A percentile compares a stretch with the other conserved stretches of the same genome.
Conservation (phyloP, 2,113 vertebrate genomes). For the Sinocyclocheilus anophthalmus region DNA sequence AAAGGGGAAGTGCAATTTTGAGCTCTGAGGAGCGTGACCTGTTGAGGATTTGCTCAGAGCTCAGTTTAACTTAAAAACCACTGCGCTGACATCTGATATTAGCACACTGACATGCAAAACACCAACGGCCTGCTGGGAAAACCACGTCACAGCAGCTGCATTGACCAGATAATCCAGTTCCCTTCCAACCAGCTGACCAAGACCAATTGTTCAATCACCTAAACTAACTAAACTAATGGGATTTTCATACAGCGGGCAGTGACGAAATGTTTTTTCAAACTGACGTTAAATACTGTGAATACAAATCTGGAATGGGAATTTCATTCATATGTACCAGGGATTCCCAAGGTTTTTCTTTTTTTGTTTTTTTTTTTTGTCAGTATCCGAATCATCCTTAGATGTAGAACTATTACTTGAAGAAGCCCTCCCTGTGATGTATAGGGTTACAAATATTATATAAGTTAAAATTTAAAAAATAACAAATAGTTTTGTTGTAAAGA, state of each 20-base stretch:
- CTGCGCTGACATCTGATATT: conserved; percentile 4
- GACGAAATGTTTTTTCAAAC: background rate
- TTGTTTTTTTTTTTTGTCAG: no score
- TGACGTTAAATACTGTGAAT: no score
- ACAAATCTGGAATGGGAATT: no score
- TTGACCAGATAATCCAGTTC: background rate
- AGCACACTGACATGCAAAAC: background rate
- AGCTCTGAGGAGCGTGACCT: conserved; percentile 1
- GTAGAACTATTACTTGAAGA: no score
- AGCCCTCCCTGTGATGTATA: no score
- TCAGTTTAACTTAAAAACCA: conserved; percentile 13
- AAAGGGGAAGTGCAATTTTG: background rate
- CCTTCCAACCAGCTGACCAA: background rate
- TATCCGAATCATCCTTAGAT: no score
- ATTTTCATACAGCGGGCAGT: no score
- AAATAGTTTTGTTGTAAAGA: no score
- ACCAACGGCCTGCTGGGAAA: background rate
- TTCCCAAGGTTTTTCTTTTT: no score
- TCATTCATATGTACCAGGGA: no score
- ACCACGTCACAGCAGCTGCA: background rate
- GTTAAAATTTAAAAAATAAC: no score
- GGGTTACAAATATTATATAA: no score
- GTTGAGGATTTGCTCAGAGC: background rate
- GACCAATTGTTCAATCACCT: background rate
- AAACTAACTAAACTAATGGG: background rate